Evolutionary conservation across 2,888 invertebrate species (phyloP), one percentile per base, ranked within the genome.

Genomic region (Caenorhabditis drosophilae): DNA sequence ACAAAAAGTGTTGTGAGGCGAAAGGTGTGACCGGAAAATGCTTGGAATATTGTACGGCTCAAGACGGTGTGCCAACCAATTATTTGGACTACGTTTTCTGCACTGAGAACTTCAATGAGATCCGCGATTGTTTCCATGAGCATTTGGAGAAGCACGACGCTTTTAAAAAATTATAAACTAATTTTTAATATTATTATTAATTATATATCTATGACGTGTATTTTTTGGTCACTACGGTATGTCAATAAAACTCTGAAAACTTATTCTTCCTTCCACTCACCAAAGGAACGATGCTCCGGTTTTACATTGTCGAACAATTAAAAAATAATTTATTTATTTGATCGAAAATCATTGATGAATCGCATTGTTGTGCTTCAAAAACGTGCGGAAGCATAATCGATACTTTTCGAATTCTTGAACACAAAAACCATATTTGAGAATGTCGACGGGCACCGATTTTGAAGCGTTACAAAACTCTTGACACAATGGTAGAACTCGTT

Each of bases 1-100:
- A 82, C 66, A 75, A 79, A 18, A 57, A 76, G 23, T 82, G 82
- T 50, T 82, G 82, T 54, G 61, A 69, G 45, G 46, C 47, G 12
- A 69, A 73, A 48, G 69, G 82, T 55, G 80, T 82, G 15, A 55
- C 57, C 18, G 78, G 76, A 26, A 77, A 75, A 40, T 82, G 82
- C 54, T 66, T 82, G 50, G 78, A 80, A 46, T 82, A 82, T 55
- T 82, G 82, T 54, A 54, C 75, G n/a, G 81, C 82, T 20, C 78
- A 79, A 18, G 78, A 82, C 23, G 82, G 82, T 57, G 82, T 82
- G 2, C 82, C 82, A 23, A 77, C 79, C 52, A 81, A 82, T 59
- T 82, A 82, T 48, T 57, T 79, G 16, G 77, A 81, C 59, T 82
- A 82, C 59, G 70, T 78, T 52, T 67, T 75, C 66, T 82, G 82